Evolutionary conservation across 2,888 invertebrate genomes (phyloP).

Genomic region (Gerris lacustris): DNA sequence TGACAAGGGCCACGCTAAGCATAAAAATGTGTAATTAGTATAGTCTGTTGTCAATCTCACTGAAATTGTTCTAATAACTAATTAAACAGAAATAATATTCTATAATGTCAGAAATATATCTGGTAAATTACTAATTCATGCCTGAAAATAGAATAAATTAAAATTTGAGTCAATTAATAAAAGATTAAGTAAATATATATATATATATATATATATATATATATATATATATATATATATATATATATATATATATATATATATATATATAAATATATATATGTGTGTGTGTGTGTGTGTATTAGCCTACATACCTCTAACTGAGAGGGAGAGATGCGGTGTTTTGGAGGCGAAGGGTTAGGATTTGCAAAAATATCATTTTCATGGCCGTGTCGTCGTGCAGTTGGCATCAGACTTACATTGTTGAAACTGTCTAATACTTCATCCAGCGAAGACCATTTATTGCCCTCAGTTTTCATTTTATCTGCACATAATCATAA

Average conservation of each 20-base stretch:
- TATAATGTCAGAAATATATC: no score
- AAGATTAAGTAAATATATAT: not conserved
- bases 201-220: slow-evolving; percentile 1
- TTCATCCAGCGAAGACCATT: not conserved
- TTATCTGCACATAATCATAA: not conserved
- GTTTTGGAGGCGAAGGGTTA: not conserved
- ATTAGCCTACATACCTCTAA: not conserved
- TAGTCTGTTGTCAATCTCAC: no score
- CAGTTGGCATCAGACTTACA: not conserved
- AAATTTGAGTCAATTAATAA: no score
- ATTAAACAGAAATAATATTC: no score
- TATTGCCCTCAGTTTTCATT: not conserved
- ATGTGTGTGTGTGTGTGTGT: not conserved
- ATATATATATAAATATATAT: not conserved
- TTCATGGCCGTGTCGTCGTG: not conserved
- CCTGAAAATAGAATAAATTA: no score
- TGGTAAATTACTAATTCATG: no score
- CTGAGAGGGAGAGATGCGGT: not conserved
- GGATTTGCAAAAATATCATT: not conserved
- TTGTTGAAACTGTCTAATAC: slow-evolving; percentile 1
- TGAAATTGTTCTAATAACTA: no score
- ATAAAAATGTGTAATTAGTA: no score
- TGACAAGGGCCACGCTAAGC: no score
- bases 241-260: not conserved
- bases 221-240: slow-evolving; percentile 1